Conservation (phyloP, 2,888 invertebrate species). For the Tachina grossa region DNA sequence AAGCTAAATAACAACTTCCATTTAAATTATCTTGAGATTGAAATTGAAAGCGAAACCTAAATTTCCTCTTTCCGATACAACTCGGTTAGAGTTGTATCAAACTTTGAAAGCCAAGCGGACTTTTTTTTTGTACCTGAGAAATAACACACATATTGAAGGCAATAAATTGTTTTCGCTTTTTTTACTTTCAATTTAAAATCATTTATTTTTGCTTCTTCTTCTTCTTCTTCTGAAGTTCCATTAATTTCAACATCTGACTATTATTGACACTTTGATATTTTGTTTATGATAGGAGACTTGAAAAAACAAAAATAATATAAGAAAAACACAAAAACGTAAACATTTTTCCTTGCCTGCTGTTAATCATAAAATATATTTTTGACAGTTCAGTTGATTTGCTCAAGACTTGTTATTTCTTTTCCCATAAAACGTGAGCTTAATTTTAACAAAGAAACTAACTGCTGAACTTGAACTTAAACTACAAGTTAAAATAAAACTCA, state of each 20-base stretch:
- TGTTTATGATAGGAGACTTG: conserved; percentile 58
- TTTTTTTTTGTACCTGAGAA: too few species aligned
- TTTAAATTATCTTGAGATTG: too few species aligned
- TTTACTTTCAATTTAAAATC: background rate
- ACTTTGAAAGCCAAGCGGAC: too few species aligned
- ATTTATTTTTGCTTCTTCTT: background rate
- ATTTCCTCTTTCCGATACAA: too few species aligned
- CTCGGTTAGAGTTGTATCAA: too few species aligned
- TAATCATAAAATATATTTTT: conserved; percentile 62
- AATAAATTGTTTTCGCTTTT: background rate
- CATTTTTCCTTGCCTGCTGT: conserved; percentile 21
- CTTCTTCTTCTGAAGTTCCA: background rate
- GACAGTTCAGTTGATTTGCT: conserved; percentile 63
- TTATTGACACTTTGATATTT: conserved; percentile 64
- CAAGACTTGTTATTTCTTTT: conserved; percentile 12
- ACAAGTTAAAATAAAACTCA: conserved; percentile 38
- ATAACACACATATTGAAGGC: too few species aligned
- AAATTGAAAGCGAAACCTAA: too few species aligned
- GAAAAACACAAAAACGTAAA: conserved; percentile 21
- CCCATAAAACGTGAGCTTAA: conserved; percentile 62
- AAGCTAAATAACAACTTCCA: too few species aligned
- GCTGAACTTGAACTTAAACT: conserved; percentile 69
- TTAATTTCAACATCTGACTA: conserved; percentile 21
- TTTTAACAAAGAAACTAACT: conserved; percentile 42
- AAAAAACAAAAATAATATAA: background rate